These are phyloP conservation scores for Glomeris marginata DNA, from an alignment of 2,888 invertebrate species.

Conservation along the genomic window DNA sequence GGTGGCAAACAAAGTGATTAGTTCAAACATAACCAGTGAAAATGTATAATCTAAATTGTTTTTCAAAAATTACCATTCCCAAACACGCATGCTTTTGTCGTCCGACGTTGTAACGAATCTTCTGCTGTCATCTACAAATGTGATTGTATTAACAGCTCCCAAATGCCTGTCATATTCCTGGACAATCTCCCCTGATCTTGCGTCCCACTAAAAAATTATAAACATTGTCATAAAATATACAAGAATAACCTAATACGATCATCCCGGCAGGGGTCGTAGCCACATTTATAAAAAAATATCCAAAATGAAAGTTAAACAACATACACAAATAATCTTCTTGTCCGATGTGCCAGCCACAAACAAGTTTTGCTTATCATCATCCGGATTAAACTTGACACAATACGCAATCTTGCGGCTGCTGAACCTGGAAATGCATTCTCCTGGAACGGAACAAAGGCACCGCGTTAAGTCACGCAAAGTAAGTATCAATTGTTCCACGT, in stretches of 20 bases:
- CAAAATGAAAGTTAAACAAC: slow-evolving; percentile 10
- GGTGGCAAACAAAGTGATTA: slow-evolving; percentile 2
- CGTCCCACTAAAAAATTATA: slow-evolving; percentile 67
- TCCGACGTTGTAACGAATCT: slow-evolving; percentile 98
- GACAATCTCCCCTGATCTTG: slow-evolving; percentile 80
- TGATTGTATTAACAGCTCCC: slow-evolving; percentile 96
- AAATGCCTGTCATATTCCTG: slow-evolving; percentile 98
- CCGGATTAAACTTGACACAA: slow-evolving; percentile 96
- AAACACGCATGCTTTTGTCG: slow-evolving; percentile 94
- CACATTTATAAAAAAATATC: not conserved
- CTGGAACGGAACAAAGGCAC: slow-evolving; percentile 20
- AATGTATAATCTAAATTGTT: not conserved
- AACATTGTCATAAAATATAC: too few species aligned
- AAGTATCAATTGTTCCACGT: not conserved
- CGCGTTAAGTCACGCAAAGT: not conserved
- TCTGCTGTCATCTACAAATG: slow-evolving; percentile 96
- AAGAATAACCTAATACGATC: not conserved
- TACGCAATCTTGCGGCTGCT: slow-evolving; percentile 95
- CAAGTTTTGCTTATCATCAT: slow-evolving; percentile 88
- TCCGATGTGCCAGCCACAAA: slow-evolving; percentile 98
- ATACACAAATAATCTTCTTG: slow-evolving; percentile 97
- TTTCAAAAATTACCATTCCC: slow-evolving; percentile 72
- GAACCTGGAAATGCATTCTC: slow-evolving; percentile 47
- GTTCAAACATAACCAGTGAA: not conserved
- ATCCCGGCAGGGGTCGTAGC: not conserved